Base-by-base conservation (phyloP, 1,140 invertebrate genomes). In the Cydia strobilella region DNA sequence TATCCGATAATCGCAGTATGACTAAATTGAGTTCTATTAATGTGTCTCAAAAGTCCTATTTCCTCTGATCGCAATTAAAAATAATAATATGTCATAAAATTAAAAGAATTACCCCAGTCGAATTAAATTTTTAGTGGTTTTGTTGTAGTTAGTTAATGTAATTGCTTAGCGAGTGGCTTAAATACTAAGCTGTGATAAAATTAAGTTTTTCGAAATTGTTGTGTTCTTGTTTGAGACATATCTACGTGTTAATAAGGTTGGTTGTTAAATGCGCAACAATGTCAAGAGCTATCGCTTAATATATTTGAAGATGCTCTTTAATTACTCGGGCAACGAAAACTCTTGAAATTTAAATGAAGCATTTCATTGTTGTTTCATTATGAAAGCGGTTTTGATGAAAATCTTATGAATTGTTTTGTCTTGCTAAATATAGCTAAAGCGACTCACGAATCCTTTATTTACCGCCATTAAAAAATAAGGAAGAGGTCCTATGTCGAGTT, bases 91-190 rank as follows among this genome's bases (percentile, higher is more conserved):
- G 20, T 59, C 20, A 23, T 59, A 51, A 18, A 51, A n/a, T 51
- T n/a, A 6, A 25, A 25, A 25, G 25, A 25, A 25, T 3, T 25
- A 25, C 31, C 35, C 35, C 35, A 39, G 2, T 51, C 15, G 15
- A 51, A 18, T 51, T 3, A 7, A 51, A 51, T 18, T 23, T 63
- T 63, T 63, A 63, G 20, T 35, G 65, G 4, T 9, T 18, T 69
- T 63, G 25, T 69, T 69, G 31, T 69, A 69, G 65, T 18, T 69
- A 69, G 65, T 18, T 31, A 39, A 69, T 18, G 35, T 6, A 35
- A 35, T 69, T 69, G 65, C 65, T 69, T 69, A 69, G 65, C 42
- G 31, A 39, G 65, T 69, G 65, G 65, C 65, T 35, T 69, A 69
- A 69, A n/a, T 69, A 20, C 23, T 69, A 69, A 69, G 65, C 65